Conservation (phyloP, 2,888 invertebrate species). For the Dinocampus coccinellae region DNA sequence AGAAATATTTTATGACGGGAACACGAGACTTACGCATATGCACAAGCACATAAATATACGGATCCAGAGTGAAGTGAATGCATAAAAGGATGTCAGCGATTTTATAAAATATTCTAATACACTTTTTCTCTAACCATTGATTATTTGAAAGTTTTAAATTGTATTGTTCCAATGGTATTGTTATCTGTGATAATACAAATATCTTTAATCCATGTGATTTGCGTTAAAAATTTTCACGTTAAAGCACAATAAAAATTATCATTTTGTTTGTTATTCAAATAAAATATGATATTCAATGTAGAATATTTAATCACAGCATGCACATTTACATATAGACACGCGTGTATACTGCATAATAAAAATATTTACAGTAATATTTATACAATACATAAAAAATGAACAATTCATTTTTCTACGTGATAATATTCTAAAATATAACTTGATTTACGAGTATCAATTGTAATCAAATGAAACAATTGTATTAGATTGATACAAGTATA, state of each 20-base stretch:
- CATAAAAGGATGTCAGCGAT: conserved; percentile 83
- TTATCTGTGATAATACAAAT: conserved; percentile 71
- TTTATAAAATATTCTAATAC: conserved; percentile 70
- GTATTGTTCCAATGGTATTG: conserved; percentile 76
- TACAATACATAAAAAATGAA: background rate
- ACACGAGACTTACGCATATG: conserved; percentile 68
- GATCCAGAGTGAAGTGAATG: conserved; percentile 86
- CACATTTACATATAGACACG: background rate
- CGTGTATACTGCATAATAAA: background rate
- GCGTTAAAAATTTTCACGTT: background rate
- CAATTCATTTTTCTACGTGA: conserved; percentile 47
- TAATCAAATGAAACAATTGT: conserved; percentile 36
- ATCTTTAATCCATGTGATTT: background rate
- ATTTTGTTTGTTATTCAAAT: background rate
- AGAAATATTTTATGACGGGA: conserved; percentile 61
- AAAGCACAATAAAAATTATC: background rate
- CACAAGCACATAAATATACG: conserved; percentile 85
- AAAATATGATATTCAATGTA: background rate
- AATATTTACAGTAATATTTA: background rate
- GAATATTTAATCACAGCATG: background rate
- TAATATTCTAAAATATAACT: conserved; percentile 47
- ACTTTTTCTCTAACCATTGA: conserved; percentile 47
- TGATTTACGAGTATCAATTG: conserved; percentile 19
- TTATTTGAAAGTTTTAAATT: conserved; percentile 50
- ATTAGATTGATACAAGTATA: conserved; percentile 3